Evolutionary conservation across 2,113 vertebrate species (phyloP), one percentile per base, ranked within the genome.

Genomic region (Anolis carolinensis): DNA sequence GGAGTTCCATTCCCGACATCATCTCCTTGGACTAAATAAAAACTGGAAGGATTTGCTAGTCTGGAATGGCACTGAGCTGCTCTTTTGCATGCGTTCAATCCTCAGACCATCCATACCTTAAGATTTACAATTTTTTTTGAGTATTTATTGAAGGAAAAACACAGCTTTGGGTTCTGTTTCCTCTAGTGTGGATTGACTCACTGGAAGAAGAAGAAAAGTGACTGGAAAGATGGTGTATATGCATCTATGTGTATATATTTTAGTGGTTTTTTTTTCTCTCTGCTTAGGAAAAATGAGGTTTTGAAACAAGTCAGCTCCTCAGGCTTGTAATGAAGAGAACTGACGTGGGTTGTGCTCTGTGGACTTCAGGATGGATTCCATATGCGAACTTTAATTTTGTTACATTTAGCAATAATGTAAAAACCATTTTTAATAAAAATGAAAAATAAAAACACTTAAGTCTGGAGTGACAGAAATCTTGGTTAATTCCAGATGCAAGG

Each of bases 21-120:
- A 99, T 99, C 95, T 98, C 98, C 14, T 93, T 99, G 93, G 98
- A 99, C 95, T 99, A 94, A 96, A 78, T 81, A 68, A 34, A 81
- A 65, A 32, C 1, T 0, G 50, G 87, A 77, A 25, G 18, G 65
- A 73, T 39, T n/a, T 39, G 86, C 92, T 79, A 68, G 89, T 91
- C 89, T 88, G 63, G 82, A 89, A 92, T 7, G 44, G 79, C 84
- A 86, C 90, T 84, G 18, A 86, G 90, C 89, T 89, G 87, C 59
- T 63, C 76, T 90, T 85, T 16, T 30, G 90, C 90, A 55, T 89
- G 25, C 86, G 59, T 88, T 78, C 39, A 70, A 77, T 90, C 87
- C 80, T 0, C 30, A 87, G 81, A 89, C 88, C 81, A 81, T 83
- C 68, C 18, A 90, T 90, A 39, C 88, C 92, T 93, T 52, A 0